Evolutionary conservation across 2,888 invertebrate genomes (phyloP), one percentile per base, ranked within the genome.

Genomic region (Tachina grossa): DNA sequence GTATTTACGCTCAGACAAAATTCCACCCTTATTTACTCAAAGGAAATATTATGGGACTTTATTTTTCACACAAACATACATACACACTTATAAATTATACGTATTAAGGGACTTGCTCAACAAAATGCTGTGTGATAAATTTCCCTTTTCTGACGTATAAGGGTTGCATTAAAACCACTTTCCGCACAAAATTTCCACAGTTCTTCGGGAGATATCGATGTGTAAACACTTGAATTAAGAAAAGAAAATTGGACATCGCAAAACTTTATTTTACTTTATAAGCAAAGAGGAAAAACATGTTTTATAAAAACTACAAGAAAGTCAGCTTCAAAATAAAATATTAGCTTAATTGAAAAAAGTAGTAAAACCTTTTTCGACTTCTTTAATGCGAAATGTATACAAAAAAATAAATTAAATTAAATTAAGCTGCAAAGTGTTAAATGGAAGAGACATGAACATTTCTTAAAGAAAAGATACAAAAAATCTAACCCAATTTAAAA

Each of bases 131-230:
- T 47, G 16, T 9, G 10, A 61, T 57, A 77, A 85, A 76, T 81
- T 84, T 74, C 78, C 81, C 65, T 51, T 69, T 59, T 76, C 66
- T 66, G 61, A 65, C 71, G 57, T 65, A 51, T 69, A 84, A 85
- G 88, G 88, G 88, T 88, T 87, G 88, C 83, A 87, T 87, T 87
- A 85, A 89, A 87, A 85, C 75, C 63, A 84, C 82, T 85, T 87
- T 84, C 80, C 82, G 87, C 84, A 86, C 65, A 81, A 83, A 87
- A 88, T 86, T 87, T 84, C 87, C 82, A 88, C 88, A 91, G 91
- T 91, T 89, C 89, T 88, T 89, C 90, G 90, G 89, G 88, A 90
- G 89, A 90, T 88, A 88, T 90, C 89, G 88, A 89, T 88, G 89
- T 88, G 89, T 84, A 88, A 88, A 85, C 83, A 85, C 66, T 79